phyloP scores from a whole-genome alignment of 2,797 vertebrate genomes.

The Macrochelys suwanniensis region DNA sequence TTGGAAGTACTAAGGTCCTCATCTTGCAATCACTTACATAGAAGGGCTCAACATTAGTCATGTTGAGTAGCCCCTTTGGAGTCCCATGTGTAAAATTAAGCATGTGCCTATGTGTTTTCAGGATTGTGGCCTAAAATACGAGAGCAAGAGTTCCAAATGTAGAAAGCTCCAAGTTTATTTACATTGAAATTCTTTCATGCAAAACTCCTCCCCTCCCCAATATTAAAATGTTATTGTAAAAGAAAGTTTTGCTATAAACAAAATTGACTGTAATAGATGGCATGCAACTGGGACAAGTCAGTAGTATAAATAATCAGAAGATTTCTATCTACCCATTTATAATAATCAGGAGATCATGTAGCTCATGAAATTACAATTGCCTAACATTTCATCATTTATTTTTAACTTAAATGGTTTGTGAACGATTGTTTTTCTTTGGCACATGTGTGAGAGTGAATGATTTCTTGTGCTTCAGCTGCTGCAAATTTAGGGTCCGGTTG shows the following conservation, averaged over 20 bases:
- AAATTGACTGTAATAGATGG: conserved; percentile 68
- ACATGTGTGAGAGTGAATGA: not conserved
- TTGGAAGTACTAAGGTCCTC: not conserved
- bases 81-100: conserved; percentile 60
- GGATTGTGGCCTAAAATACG: conserved; percentile 61
- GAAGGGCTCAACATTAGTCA: not conserved
- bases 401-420: conserved; percentile 53
- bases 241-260: conserved; percentile 75
- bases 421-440: conserved; percentile 21
- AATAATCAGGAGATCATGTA: conserved; percentile 52
- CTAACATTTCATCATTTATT: conserved; percentile 63
- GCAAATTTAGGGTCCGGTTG: not conserved
- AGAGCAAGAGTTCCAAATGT: conserved; percentile 50
- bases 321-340: conserved; percentile 67
- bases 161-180: conserved; percentile 57
- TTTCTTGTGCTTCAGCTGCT: conserved; percentile 12
- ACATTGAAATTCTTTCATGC: conserved; percentile 62
- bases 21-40: not conserved
- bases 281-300: conserved; percentile 46
- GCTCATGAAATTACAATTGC: conserved; percentile 67
- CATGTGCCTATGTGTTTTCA: conserved; percentile 54
- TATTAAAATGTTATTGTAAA: conserved; percentile 70
- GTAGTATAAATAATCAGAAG: conserved; percentile 73
- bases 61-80: conserved; percentile 50
- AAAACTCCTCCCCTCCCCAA: conserved; percentile 59